These are phyloP conservation scores for Drosophila testacea DNA, from an alignment of 2,888 invertebrate species.

Conservation along the genomic window DNA sequence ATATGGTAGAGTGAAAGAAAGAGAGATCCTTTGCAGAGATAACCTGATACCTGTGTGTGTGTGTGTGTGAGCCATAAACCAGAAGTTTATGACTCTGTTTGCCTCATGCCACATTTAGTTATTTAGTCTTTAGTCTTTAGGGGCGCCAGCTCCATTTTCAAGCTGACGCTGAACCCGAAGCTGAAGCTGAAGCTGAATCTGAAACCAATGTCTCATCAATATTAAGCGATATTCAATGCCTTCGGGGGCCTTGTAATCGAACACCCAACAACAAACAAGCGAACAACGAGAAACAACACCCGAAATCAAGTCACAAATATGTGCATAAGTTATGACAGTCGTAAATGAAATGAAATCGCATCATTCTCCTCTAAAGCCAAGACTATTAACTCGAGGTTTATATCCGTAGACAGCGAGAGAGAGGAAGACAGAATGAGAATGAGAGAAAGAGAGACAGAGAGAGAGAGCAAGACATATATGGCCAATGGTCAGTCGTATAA, in stretches of 20 bases:
- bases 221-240: constrained; percentile 74
- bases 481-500: constrained; percentile 24
- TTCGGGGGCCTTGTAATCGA: constrained; percentile 61
- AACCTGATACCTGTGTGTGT: constrained; percentile 46
- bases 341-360: constrained; percentile 71
- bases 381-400: constrained; percentile 11
- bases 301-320: constrained; percentile 72
- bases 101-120: constrained; percentile 67
- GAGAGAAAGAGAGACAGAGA: background rate
- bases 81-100: constrained; percentile 76
- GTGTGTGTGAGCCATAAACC: constrained; percentile 60
- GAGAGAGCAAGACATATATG: constrained; percentile 3
- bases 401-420: background rate
- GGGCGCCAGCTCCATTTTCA: constrained; percentile 1
- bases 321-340: constrained; percentile 75
- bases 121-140: constrained; percentile 36
- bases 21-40: constrained; percentile 59
- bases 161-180: background rate
- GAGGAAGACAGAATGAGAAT: background rate
- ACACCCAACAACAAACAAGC: constrained; percentile 40
- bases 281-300: constrained; percentile 22
- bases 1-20: constrained; percentile 18
- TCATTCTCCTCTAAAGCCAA: constrained; percentile 22
- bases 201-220: constrained; percentile 65
- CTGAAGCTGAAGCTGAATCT: background rate